Conservation (phyloP, 1,140 invertebrate species). For the Platorchestia sp. region DNA sequence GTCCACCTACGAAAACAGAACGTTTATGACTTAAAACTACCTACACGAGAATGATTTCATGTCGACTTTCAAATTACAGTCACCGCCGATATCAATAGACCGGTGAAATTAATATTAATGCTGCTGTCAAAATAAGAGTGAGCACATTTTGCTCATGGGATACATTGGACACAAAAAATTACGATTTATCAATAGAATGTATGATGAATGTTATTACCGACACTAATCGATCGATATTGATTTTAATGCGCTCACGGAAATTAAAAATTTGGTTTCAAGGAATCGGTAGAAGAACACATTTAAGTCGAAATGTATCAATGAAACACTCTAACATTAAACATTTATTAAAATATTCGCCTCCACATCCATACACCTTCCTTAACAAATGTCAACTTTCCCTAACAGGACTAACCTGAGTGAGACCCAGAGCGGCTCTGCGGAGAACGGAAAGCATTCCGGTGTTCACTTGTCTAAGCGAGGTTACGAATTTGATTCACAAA, state of each 20-base stretch:
- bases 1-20: neutral
- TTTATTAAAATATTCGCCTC: too few relatives aligned
- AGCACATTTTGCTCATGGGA: neutral
- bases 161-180: neutral
- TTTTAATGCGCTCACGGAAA: too few relatives aligned
- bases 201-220: too few relatives aligned
- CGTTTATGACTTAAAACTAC: neutral
- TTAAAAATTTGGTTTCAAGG: too few relatives aligned
- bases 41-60: neutral
- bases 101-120: neutral
- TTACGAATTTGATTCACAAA: neutral
- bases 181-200: too few relatives aligned
- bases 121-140: neutral
- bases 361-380: too few relatives aligned
- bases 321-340: too few relatives aligned
- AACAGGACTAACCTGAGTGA: neutral
- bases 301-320: too few relatives aligned
- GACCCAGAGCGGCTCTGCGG: neutral
- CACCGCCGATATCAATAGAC: neutral
- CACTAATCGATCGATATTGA: too few relatives aligned
- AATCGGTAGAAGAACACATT: too few relatives aligned
- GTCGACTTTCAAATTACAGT: neutral
- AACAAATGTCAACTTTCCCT: too few relatives aligned
- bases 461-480: neutral
- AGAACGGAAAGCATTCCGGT: neutral